These are phyloP conservation scores for Choreutis nemorana DNA, from an alignment of 2,888 invertebrate species.

Conservation along the genomic window DNA sequence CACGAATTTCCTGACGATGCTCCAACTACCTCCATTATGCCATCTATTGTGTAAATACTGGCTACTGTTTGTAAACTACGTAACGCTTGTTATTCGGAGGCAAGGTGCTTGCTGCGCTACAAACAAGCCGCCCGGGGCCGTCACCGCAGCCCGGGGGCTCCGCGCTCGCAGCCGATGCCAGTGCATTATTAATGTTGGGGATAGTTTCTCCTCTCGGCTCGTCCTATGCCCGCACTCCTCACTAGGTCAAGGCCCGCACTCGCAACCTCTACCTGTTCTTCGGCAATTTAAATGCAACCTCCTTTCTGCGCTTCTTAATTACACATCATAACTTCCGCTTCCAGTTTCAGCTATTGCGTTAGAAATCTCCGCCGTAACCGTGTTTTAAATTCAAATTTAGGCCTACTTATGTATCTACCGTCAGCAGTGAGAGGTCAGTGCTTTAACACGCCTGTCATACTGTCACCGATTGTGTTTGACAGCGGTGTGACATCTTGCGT, in stretches of 20 bases:
- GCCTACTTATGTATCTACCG: conserved; percentile 2
- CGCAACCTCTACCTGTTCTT: conserved; percentile 15
- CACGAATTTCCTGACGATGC: conserved; percentile 12
- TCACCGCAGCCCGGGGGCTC: conserved; percentile 1
- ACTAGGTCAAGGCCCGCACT: conserved; percentile 30
- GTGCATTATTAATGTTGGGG: conserved; percentile 36
- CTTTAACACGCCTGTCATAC: conserved; percentile 6
- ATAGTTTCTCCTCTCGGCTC: too few species aligned
- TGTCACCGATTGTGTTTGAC: too few species aligned
- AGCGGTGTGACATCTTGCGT: too few species aligned
- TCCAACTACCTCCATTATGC: not conserved
- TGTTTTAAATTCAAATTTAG: conserved; percentile 12
- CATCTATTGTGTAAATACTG: too few species aligned
- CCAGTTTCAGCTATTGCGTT: conserved; percentile 11
- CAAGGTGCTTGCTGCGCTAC: not conserved
- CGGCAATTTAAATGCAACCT: conserved; percentile 30
- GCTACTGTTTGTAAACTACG: conserved; percentile 4
- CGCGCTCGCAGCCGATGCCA: conserved; percentile 4
- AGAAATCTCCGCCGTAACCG: conserved; percentile 9
- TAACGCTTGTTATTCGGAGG: not conserved
- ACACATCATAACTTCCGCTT: conserved; percentile 21
- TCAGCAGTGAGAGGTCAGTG: too few species aligned
- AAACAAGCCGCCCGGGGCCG: too few species aligned
- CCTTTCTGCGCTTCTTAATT: conserved; percentile 29
- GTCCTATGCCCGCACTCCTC: too few species aligned